phyloP scores from a whole-genome alignment of 1,140 invertebrate genomes.

The Listronotus bonariensis region DNA sequence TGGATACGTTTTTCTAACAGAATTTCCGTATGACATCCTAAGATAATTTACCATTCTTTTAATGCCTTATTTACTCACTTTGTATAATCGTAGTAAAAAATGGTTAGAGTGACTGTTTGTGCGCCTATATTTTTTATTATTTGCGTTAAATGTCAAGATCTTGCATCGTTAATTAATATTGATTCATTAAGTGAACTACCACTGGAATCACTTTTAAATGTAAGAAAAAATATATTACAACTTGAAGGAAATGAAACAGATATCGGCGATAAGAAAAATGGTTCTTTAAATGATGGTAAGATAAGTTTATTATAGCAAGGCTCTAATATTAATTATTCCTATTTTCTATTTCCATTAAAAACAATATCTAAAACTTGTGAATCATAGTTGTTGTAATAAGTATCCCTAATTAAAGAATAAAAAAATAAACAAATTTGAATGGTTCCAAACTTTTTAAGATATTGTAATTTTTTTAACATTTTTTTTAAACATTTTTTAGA shows the following conservation, averaged over 20 bases:
- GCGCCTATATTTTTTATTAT: neutral
- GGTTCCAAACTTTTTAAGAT: too few relatives aligned
- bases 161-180: constrained; percentile 49
- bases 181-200: constrained; percentile 61
- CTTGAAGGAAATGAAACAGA: constrained; percentile 18
- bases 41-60: neutral
- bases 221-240: constrained; percentile 54
- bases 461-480: too few relatives aligned
- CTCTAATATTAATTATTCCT: too few relatives aligned
- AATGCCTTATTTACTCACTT: neutral
- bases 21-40: neutral
- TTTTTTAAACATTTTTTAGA: too few relatives aligned
- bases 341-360: too few relatives aligned
- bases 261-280: constrained; percentile 3
- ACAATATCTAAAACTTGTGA: too few relatives aligned
- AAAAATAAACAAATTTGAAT: too few relatives aligned
- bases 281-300: neutral
- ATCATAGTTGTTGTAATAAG: too few relatives aligned
- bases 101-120: neutral
- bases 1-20: neutral
- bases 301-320: neutral
- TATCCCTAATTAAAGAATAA: too few relatives aligned
- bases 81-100: neutral
- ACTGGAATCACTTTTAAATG: constrained; percentile 57
- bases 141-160: constrained; percentile 17